A percentile compares a stretch with the other conserved stretches of the same genome.
Evolutionary conservation across 2,888 invertebrate species (phyloP).

Genomic region (Eledona agricola): DNA sequence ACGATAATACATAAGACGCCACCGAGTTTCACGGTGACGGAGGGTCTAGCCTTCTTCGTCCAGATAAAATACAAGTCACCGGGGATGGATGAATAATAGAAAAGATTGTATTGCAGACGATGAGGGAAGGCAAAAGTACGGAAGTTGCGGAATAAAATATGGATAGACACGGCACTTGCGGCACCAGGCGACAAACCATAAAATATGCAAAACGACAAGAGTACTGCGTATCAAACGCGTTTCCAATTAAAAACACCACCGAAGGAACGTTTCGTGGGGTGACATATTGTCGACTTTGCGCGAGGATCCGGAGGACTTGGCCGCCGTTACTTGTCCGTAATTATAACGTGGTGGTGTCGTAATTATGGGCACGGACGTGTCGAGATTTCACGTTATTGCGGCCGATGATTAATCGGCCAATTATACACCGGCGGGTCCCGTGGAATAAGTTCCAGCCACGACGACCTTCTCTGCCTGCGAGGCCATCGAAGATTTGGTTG

Average conservation of each 20-base stretch:
- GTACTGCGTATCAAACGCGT: conserved; percentile 12
- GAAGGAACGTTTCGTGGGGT: conserved; percentile 24
- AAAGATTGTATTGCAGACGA: conserved; percentile 56
- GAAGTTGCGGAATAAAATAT: conserved; percentile 50
- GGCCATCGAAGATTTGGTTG: conserved; percentile 1
- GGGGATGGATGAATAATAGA: conserved; percentile 49
- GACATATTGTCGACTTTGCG: conserved; percentile 48
- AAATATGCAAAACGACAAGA: conserved; percentile 32
- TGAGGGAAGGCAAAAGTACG: conserved; percentile 51
- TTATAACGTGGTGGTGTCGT: conserved; percentile 48
- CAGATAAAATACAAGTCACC: conserved; percentile 35
- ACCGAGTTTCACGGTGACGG: conserved; percentile 23
- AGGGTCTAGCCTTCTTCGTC: conserved; percentile 29
- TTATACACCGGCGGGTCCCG: conserved; percentile 41
- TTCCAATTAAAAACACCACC: conserved; percentile 8
- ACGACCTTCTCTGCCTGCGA: conserved; percentile 2
- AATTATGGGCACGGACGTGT: conserved; percentile 48
- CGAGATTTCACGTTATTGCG: conserved; percentile 47
- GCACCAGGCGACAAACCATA: conserved; percentile 34
- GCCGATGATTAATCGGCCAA: conserved; percentile 49
- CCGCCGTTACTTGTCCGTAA: conserved; percentile 39
- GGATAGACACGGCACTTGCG: conserved; percentile 48
- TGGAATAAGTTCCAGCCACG: conserved; percentile 15
- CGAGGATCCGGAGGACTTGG: conserved; percentile 40
- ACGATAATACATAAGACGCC: conserved; percentile 44